Base-by-base conservation (phyloP, 1,140 invertebrate species). In the Ganaspis sp. region DNA sequence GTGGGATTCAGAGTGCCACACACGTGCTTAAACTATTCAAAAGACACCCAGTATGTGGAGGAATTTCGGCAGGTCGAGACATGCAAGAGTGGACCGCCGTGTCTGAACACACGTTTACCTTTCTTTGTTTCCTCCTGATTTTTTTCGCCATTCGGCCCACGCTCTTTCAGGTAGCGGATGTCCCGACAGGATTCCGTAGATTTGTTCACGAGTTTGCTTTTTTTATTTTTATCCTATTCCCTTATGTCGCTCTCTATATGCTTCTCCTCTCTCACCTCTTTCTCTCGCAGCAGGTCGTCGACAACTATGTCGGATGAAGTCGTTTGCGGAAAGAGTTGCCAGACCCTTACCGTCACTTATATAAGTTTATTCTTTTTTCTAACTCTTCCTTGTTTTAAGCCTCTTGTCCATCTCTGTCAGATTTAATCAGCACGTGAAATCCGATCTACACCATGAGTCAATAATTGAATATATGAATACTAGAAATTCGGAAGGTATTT, bases 101-200 rank as follows among this genome's bases (percentile, higher is more conserved):
- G 76, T 37, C 76, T 58, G 72, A 78, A 76, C 76, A 72, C 73
- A 73, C 72, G 70, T 81, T 78, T 77, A 73, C 74, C 45, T 78
- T 73, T 37, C 49, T 82, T 80, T 76, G 72, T 79, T 80, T 78
- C 72, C 23, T 64, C 15, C 49, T 17, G 54, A 64, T 79, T 34
- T 58, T 78, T 81, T 40, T 49, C 34, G 29, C 49, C 73, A 73
- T 54, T 34, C 72, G 69, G n/a, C 40, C 42, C 40, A 21, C 23
- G 37, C 45, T 53, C 54, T 58, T 73, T 79, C 79, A 83, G 79
- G 82, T 84, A 83, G 79, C 81, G 77, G 72, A 81, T 81, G 80
- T 85, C 80, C 75, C 78, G 78, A 84, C 82, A 75, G 75, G 72
- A 86, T 86, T 85, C 85, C 83, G 76, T 78, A 84, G 80, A 85